Evolutionary conservation across 2,888 invertebrate genomes (phyloP).

Genomic region (Orthosia gothica): DNA sequence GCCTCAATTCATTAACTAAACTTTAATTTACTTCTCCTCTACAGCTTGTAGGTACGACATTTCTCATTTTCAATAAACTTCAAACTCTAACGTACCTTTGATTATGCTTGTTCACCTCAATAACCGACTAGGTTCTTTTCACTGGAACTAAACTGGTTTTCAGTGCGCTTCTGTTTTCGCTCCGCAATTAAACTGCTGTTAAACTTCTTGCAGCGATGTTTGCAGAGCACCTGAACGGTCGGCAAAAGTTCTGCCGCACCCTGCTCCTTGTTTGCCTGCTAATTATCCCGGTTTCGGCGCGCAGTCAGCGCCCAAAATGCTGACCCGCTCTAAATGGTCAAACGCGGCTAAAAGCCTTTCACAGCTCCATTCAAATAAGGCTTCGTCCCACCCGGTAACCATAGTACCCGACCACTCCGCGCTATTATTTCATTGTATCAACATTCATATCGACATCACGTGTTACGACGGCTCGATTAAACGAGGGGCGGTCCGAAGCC

Average conservation of each 20-base stretch:
- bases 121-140: slow-evolving; percentile 87
- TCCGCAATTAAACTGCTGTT: slow-evolving; percentile 91
- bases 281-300: slow-evolving; percentile 87
- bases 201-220: slow-evolving; percentile 91
- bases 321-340: slow-evolving; percentile 88
- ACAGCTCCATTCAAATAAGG: slow-evolving; percentile 83
- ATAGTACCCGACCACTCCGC: slow-evolving; percentile 86
- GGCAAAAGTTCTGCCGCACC: slow-evolving; percentile 86
- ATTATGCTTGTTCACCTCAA: slow-evolving; percentile 79
- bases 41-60: slow-evolving; percentile 63
- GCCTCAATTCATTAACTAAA: slow-evolving; percentile 66
- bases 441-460: slow-evolving; percentile 89
- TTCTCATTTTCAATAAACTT: slow-evolving; percentile 82
- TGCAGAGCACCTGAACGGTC: slow-evolving; percentile 90
- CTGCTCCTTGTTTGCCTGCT: slow-evolving; percentile 89
- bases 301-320: slow-evolving; percentile 86
- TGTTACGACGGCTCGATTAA: slow-evolving; percentile 87
- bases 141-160: slow-evolving; percentile 88
- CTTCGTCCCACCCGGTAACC: slow-evolving; percentile 84
- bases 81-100: slow-evolving; percentile 75
- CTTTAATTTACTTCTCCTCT: slow-evolving; percentile 70
- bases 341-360: slow-evolving; percentile 87
- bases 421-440: slow-evolving; percentile 90
- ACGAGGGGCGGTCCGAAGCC: slow-evolving; percentile 89
- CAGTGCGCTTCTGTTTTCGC: slow-evolving; percentile 89